Evolutionary conservation across 53 echinoderm and acorn worm genomes (phyloP), one percentile per base, ranked within the genome.

Genomic region (Henricia sp.): DNA sequence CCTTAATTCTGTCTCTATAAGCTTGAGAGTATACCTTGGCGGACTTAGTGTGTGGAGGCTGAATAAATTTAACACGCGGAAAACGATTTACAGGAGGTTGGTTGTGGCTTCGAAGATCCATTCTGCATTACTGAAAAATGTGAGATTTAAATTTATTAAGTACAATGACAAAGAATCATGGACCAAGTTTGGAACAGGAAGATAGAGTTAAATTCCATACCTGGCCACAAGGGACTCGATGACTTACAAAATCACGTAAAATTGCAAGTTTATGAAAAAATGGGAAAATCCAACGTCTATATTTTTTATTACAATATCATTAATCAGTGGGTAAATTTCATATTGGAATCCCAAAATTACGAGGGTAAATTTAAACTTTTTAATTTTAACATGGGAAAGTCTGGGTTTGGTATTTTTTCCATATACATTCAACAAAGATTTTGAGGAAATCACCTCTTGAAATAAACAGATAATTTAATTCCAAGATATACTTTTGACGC

Each of bases 31-130:
- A 29, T 65, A 33, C 66, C 20, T 65, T 65, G 66, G 33, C 36
- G 30, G 66, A 33, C 35, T 59, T 24, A n/a, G 19, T 59, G 19
- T 1, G 32, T 30, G 66, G 35, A 33, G 66, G 33, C 36, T 65
- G 6, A 36, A 35, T 35, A 13, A 65, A 3, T 65, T 65, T 65
- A 65, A 65, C 20, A 17, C 66, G 33, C n/a, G 36, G 36, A 3
- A 65, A 65, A 65, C 33, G 4, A 33, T 33, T 6, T 55, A 10
- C 21, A 57, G 5, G 58, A n/a, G 1, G 34, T 65, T 65, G 33
- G 10, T 65, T 65, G 34, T 65, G 30, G 66, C 10, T 65, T 20
- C n/a, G 66, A 35, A 65, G 66, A 38, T 65, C 66, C 66, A 65
- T 65, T 65, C 35, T 65, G 33, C 3, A 65, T 35, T 26, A 35